A percentile compares a stretch with the other conserved stretches of the same genome.
Evolutionary conservation across 2,797 vertebrate genomes (phyloP).

Genomic region (Lophura swinhoii): DNA sequence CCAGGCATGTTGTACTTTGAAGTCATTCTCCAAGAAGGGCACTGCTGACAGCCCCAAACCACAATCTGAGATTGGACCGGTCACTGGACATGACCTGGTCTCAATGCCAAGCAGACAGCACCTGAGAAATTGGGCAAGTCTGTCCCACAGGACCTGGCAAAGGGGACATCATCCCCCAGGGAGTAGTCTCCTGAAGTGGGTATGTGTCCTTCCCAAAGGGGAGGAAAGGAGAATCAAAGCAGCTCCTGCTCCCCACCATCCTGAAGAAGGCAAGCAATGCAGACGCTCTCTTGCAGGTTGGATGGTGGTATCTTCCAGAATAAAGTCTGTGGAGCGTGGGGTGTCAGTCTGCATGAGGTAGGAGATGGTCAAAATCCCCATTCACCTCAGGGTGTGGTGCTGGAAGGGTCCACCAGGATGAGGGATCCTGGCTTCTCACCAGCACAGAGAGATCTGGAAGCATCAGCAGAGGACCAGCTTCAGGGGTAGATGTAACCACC

Average conservation of each 20-base stretch:
- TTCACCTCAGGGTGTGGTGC: background rate
- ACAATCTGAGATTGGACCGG: background rate
- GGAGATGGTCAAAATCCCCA: background rate
- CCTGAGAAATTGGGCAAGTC: background rate
- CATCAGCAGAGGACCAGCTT: background rate
- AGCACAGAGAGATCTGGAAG: background rate
- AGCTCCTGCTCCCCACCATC: background rate
- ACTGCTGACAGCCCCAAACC: background rate
- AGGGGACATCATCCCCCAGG: background rate
- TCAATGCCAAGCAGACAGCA: background rate
- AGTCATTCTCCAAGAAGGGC: background rate
- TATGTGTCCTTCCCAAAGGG: background rate
- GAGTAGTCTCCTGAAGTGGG: background rate
- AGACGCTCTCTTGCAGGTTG: too few relatives aligned
- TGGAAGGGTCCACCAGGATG: too few relatives aligned
- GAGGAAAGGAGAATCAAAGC: background rate
- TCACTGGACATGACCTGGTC: background rate
- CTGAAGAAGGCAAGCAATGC: background rate
- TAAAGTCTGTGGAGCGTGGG: background rate
- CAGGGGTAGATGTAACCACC: background rate
- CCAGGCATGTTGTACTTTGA: background rate
- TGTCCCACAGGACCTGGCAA: background rate
- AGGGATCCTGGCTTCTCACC: too few relatives aligned
- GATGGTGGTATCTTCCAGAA: background rate
- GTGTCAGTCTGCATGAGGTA: background rate